Conservation (phyloP, 1,140 invertebrate genomes). For the Tetraneura akinire region DNA sequence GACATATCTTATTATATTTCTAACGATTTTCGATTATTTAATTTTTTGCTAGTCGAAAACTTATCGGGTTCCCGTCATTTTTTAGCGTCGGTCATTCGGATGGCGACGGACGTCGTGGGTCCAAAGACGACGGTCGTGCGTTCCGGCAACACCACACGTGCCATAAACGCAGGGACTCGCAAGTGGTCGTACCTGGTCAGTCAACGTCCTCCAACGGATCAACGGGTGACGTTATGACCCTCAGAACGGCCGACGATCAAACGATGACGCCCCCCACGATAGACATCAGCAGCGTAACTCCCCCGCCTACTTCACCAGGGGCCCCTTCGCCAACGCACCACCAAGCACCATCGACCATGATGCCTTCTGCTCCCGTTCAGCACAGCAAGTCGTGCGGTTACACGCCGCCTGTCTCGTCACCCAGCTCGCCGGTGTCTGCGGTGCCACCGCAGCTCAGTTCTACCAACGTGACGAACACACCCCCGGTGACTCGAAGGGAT, state of each 20-base stretch:
- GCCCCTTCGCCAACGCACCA: slow-evolving; percentile 64
- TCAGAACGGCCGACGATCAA: slow-evolving; percentile 57
- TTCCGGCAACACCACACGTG: slow-evolving; percentile 48
- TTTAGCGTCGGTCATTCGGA: slow-evolving; percentile 36
- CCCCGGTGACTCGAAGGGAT: slow-evolving; percentile 70
- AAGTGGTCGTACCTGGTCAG: background rate
- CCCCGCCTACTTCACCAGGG: slow-evolving; percentile 74
- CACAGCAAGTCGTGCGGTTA: slow-evolving; percentile 36
- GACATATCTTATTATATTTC: no score
- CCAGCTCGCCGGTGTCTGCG: slow-evolving; percentile 59
- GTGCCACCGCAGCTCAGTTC: slow-evolving; percentile 58
- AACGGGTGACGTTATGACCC: slow-evolving; percentile 31
- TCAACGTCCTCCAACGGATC: slow-evolving; percentile 52
- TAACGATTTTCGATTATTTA: no score
- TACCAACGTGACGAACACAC: slow-evolving; percentile 60
- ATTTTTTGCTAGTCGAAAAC: background rate
- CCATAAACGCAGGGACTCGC: slow-evolving; percentile 46
- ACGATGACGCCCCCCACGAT: slow-evolving; percentile 76
- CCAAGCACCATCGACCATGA: slow-evolving; percentile 71
- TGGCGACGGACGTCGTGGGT: slow-evolving; percentile 65
- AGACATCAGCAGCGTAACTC: slow-evolving; percentile 77
- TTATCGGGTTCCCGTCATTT: background rate
- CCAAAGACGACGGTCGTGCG: slow-evolving; percentile 60
- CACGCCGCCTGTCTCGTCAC: slow-evolving; percentile 55
- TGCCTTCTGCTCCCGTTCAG: slow-evolving; percentile 59